Evolutionary conservation across 1,140 invertebrate species (phyloP), one percentile per base, ranked within the genome.

Genomic region (Thaumatotibia leucotreta): DNA sequence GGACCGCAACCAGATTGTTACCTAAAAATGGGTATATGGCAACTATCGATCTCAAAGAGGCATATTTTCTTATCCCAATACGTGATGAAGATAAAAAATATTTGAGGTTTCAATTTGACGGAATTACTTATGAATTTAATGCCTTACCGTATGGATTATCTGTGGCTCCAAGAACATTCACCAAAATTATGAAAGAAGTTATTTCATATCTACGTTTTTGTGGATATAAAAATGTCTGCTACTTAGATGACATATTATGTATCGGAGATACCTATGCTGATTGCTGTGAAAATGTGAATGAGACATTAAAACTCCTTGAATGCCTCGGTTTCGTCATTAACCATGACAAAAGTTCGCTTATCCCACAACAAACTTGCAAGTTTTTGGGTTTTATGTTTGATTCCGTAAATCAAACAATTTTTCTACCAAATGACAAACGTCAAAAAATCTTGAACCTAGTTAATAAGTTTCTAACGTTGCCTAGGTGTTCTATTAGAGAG

Each of bases 251-350:
- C 54, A 69, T 80, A 8, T 62, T 77, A 14, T 79, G 73, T 61
- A 68, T 76, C 4, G 72, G 63, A 10, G 17, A 74, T 17, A 66
- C 35, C 20, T 75, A 68, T 52, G 14, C 65, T 0, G 31, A 77
- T 32, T 80, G 77, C 33, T 0, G 29, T 1, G 22, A 63, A 17
- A 75, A 77, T 27, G 68, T 80, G 35, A 65, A 69, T 0, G 67
- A 64, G 27, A 76, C 76, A 0, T 10, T 70, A 29, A 63, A 63
- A 17, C 39, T 75, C 24, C 49, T 78, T 6, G 9, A 70, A 17
- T 73, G 70, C 65, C 24, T 81, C 17, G 74, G 71, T 3, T 76
- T 81, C 17, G 29, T 76, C 0, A 64, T 75, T 17, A 78, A 81
- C 65, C 70, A 65, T 27, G 45, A 74, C 24, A 76, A 80, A 64